Percentiles rank a stretch among this genome's conserved stretches.
These are phyloP conservation scores for Forficula auricularia DNA, from an alignment of 1,140 invertebrate species.

Conservation along the genomic window DNA sequence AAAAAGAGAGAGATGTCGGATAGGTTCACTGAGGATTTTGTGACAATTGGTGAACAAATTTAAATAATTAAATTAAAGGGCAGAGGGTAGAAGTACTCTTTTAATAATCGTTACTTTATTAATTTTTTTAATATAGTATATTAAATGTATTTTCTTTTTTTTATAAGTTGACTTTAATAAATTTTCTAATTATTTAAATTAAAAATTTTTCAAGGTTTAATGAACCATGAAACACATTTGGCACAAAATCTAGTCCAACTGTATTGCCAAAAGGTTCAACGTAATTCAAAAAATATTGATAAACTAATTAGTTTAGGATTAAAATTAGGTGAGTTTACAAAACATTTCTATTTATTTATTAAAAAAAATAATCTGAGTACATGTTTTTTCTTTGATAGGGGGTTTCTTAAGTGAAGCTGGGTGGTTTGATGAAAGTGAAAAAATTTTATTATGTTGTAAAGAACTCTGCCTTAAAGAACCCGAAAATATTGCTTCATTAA, in stretches of 20 bases:
- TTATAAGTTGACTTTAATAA: too few relatives aligned
- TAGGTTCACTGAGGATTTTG: too few relatives aligned
- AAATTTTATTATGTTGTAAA: slow-evolving; percentile 44
- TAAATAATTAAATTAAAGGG: too few relatives aligned
- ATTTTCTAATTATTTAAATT: too few relatives aligned
- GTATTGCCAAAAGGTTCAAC: slow-evolving; percentile 5
- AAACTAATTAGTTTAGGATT: slow-evolving; percentile 34
- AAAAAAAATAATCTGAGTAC: neutral
- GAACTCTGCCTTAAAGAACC: slow-evolving; percentile 35
- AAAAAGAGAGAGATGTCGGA: too few relatives aligned
- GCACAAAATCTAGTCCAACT: slow-evolving; percentile 28
- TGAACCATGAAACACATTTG: slow-evolving; percentile 40
- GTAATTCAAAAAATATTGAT: neutral
- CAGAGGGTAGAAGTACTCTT: too few relatives aligned
- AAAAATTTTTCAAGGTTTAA: too few relatives aligned
- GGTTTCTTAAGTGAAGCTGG: slow-evolving; percentile 73
- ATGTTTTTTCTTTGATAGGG: slow-evolving; percentile 24
- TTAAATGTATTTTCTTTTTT: too few relatives aligned
- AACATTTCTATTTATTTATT: neutral
- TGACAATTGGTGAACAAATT: too few relatives aligned
- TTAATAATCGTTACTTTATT: too few relatives aligned
- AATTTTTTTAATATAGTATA: too few relatives aligned
- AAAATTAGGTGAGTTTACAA: slow-evolving; percentile 26
- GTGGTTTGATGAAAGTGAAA: slow-evolving; percentile 56
- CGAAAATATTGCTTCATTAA: slow-evolving; percentile 27